Evolutionary conservation across 2,888 invertebrate species (phyloP).

Genomic region (Nephrotoma flavescens): DNA sequence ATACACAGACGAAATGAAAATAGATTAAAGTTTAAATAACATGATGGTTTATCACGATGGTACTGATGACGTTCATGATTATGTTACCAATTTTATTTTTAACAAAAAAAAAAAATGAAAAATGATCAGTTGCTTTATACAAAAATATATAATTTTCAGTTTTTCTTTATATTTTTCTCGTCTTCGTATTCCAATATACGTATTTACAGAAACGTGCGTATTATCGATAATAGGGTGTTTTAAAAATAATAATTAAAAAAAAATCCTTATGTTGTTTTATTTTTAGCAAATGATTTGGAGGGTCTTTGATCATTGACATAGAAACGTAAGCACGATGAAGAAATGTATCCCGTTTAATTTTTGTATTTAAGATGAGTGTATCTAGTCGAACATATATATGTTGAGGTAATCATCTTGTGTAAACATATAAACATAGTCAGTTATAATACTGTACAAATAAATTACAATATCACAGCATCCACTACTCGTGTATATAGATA

Average conservation of each 20-base stretch:
- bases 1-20: neutral
- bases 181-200: neutral
- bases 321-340: neutral
- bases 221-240: neutral
- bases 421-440: neutral
- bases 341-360: neutral
- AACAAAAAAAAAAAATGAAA: neutral
- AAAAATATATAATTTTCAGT: neutral
- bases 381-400: neutral
- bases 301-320: neutral
- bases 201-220: neutral
- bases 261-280: neutral
- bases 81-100: neutral
- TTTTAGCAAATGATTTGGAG: neutral
- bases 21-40: neutral
- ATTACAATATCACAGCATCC: neutral
- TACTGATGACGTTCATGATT: neutral
- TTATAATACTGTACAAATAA: neutral
- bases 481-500: neutral
- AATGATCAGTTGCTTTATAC: neutral
- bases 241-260: neutral
- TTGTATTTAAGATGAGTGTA: neutral
- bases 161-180: neutral
- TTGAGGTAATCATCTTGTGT: neutral
- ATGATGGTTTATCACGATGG: neutral